Conservation (phyloP, 2,888 invertebrate species). For the Neoascia interrupta region DNA sequence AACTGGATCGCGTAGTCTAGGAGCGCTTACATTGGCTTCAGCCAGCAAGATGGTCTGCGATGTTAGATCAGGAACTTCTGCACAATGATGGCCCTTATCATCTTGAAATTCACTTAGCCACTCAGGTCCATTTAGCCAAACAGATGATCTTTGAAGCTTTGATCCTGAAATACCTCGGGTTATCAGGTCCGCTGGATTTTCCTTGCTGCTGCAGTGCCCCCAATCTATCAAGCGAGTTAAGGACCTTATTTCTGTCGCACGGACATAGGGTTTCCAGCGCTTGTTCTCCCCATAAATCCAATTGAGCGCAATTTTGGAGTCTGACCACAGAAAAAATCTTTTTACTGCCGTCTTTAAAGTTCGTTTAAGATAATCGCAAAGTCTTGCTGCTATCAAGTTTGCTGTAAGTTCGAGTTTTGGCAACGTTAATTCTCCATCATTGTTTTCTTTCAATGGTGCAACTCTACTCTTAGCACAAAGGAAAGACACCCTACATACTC, state of each 20-base stretch:
- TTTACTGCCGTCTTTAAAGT: not conserved
- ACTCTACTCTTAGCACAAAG: constrained; percentile 11
- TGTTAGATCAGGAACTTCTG: too few relatives aligned
- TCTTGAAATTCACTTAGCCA: not conserved
- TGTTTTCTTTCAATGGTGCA: not conserved
- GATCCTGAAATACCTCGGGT: not conserved
- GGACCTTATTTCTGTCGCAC: not conserved
- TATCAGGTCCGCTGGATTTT: not conserved
- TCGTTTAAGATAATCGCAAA: not conserved
- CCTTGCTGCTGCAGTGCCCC: not conserved
- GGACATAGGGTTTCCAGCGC: too few relatives aligned
- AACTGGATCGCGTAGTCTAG: too few relatives aligned
- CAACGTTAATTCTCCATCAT: not conserved
- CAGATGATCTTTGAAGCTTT: not conserved
- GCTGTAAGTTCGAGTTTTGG: not conserved
- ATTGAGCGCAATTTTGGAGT: not conserved
- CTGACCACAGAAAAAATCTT: not conserved
- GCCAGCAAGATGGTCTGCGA: too few relatives aligned
- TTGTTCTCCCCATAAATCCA: not conserved
- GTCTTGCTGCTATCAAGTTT: not conserved
- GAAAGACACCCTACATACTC: not conserved
- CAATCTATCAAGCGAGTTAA: too few relatives aligned
- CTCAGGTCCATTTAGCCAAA: not conserved
- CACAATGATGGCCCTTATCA: too few relatives aligned
- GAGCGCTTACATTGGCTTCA: too few relatives aligned